Percentiles rank a stretch among this genome's conserved stretches.
Evolutionary conservation across 2,888 invertebrate genomes (phyloP).

Genomic region (Urechis unicinctus): DNA sequence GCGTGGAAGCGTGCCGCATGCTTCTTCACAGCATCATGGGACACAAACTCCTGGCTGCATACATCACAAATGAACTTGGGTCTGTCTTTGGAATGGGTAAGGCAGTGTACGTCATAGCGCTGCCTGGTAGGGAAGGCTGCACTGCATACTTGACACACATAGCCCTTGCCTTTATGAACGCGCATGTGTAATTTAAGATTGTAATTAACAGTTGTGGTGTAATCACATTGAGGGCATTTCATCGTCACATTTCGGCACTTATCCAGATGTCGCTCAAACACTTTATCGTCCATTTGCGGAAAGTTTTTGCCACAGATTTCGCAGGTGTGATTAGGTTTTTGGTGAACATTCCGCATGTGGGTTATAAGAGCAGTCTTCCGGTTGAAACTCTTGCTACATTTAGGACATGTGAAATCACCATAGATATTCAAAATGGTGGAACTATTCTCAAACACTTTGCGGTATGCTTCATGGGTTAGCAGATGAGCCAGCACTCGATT

Average conservation of each 20-base stretch:
- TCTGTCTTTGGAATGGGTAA: constrained; percentile 7
- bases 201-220: constrained; percentile 9
- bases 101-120: constrained; percentile 6
- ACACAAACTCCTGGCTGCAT: constrained; percentile 12
- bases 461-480: constrained; percentile 8
- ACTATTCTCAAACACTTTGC: constrained; percentile 1
- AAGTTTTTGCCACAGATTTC: constrained; percentile 8
- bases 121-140: constrained; percentile 12
- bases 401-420: constrained; percentile 14
- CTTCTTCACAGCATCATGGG: constrained; percentile 13
- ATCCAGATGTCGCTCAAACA: constrained; percentile 14
- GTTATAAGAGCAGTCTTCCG: constrained; percentile 13
- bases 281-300: constrained; percentile 10
- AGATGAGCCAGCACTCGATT: constrained; percentile 13
- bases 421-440: constrained; percentile 8
- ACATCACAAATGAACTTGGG: constrained; percentile 10
- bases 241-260: constrained; percentile 13
- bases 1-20: constrained; percentile 13
- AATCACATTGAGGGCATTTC: constrained; percentile 12
- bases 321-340: constrained; percentile 9
- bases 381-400: constrained; percentile 15
- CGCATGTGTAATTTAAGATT: constrained; percentile 14
- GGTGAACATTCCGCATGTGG: constrained; percentile 14
- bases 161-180: constrained; percentile 17
- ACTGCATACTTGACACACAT: constrained; percentile 10